Base-by-base conservation (phyloP, 92 coral and sea anemone genomes). In the Paramuricea clavata region DNA sequence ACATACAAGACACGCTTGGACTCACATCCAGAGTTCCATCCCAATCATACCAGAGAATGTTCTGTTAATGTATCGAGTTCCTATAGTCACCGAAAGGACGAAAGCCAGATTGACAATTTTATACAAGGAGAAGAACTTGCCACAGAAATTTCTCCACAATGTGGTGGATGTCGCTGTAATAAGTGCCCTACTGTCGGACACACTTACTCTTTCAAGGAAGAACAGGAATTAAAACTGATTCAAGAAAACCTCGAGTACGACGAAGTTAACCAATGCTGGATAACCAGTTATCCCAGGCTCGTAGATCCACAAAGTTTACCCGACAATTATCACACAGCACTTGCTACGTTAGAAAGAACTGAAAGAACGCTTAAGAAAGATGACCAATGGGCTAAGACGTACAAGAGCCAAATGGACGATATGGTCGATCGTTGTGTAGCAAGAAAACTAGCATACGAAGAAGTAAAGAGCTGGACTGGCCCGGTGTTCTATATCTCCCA, bases 101-200 rank as follows among this genome's bases (percentile, higher is more conserved):
- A n/a, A n/a, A n/a, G n/a, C n/a, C n/a, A n/a, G n/a, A n/a, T n/a
- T n/a, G n/a, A n/a, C n/a, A 86, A 76, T 27, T 88, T 93, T 56
- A 91, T 91, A 12, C 47, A 50, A 12, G 97, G 93, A 0, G 93
- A 93, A 84, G 92, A 87, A 68, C 82, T 91, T 31, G 87, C 91
- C 3, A 78, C 94, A 2, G 93, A 91, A 65, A 84, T 60, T 1
- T 76, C 69, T 6, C 97, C 97, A 4, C 87, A 62, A 16, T 91
- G 94, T 50, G 94, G 93, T 71, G 89, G 94, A 13, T 93, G 92
- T 59, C 86, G 88, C 7, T 91, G 91, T 54, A 78, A 49, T 81
- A 92, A 90, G 73, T 92, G 95, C 17, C 95, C 93, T 17, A 88
- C 82, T 12, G 90, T 81, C 10, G 95, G 93, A 1, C 95, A 93